Evolutionary conservation across 2,797 vertebrate species (phyloP).

Genomic region (Rhinatrema bivittatum): DNA sequence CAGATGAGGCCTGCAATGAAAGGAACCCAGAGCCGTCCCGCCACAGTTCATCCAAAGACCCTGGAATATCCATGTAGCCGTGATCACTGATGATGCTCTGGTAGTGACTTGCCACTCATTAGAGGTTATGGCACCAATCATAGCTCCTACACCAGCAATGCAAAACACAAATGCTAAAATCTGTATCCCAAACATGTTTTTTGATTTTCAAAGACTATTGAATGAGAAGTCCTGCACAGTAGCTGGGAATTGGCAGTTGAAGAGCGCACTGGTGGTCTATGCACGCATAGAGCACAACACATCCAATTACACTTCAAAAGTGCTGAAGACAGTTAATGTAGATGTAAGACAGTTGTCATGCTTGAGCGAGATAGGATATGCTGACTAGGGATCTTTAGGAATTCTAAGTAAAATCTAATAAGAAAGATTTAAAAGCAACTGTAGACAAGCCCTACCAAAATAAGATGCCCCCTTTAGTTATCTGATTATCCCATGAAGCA

Average conservation of each 20-base stretch:
- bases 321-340: conserved; percentile 61
- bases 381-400: conserved; percentile 11
- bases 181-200: conserved; percentile 71
- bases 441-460: neutral
- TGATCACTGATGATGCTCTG: conserved; percentile 84
- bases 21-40: conserved; percentile 80
- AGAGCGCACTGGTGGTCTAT: conserved; percentile 23
- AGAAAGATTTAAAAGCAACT: conserved; percentile 7
- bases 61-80: conserved; percentile 88
- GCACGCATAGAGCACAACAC: conserved; percentile 40
- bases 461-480: conserved; percentile 7
- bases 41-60: conserved; percentile 91
- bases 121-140: conserved; percentile 71
- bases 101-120: conserved; percentile 89
- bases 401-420: conserved; percentile 26
- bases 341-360: conserved; percentile 47
- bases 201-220: neutral
- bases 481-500: no score
- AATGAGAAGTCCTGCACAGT: neutral
- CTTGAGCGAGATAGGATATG: conserved; percentile 29
- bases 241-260: conserved; percentile 14
- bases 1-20: conserved; percentile 78
- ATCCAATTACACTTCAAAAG: conserved; percentile 59
- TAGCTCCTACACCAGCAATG: conserved; percentile 71
- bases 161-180: conserved; percentile 75